phyloP scores from a whole-genome alignment of 2,113 vertebrate genomes.

The Lamprologus callipterus region DNA sequence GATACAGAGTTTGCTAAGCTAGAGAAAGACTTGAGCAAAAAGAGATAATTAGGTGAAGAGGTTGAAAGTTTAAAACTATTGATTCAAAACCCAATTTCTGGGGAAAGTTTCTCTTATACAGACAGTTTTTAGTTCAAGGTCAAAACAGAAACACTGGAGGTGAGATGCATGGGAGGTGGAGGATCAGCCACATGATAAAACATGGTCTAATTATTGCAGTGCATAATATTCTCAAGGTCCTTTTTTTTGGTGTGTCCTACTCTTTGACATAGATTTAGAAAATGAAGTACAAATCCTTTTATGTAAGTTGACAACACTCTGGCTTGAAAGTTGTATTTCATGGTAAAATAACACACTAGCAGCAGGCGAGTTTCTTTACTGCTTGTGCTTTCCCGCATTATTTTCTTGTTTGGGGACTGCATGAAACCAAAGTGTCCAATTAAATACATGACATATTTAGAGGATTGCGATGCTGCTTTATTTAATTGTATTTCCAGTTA shows the following conservation, averaged over 20 bases:
- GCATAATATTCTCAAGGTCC: constrained; percentile 57
- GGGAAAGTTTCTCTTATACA: background rate
- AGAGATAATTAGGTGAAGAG: constrained; percentile 7
- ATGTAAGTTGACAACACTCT: background rate
- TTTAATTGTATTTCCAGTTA: background rate
- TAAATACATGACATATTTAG: background rate
- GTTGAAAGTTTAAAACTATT: constrained; percentile 17
- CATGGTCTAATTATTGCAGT: constrained; percentile 66
- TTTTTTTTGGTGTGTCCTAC: constrained; percentile 37
- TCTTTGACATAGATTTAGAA: constrained; percentile 63
- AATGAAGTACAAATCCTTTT: constrained; percentile 18
- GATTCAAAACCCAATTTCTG: constrained; percentile 14
- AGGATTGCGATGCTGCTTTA: background rate
- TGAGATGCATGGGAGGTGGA: constrained; percentile 31
- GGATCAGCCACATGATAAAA: constrained; percentile 49
- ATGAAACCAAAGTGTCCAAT: background rate
- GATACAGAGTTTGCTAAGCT: background rate
- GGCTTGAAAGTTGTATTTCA: background rate
- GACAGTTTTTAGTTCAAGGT: constrained; percentile 66
- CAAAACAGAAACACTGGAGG: constrained; percentile 25
- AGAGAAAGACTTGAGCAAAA: background rate
- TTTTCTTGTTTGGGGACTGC: background rate
- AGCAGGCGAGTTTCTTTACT: background rate
- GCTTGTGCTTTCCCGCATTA: background rate
- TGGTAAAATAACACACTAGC: background rate